Conservation (phyloP, 2,113 vertebrate genomes). For the Leptobrachium leishanense region DNA sequence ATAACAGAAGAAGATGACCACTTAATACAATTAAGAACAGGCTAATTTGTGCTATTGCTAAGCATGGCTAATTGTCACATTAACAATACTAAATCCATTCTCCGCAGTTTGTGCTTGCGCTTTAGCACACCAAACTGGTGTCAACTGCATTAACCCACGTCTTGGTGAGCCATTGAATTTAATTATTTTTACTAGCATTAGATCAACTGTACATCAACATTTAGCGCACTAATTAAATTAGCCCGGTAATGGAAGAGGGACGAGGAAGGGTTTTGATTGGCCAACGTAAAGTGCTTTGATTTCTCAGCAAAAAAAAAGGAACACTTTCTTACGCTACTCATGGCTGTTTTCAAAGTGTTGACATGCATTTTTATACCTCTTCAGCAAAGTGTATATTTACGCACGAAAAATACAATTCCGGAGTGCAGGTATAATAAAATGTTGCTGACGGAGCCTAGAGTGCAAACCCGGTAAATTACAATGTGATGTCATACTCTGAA, state of each 20-base stretch:
- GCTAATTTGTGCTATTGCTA: constrained; percentile 59
- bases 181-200: constrained; percentile 57
- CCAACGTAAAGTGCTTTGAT: neutral
- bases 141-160: constrained; percentile 50
- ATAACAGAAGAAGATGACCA: constrained; percentile 55
- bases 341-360: too few species aligned
- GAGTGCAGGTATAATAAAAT: too few species aligned
- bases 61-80: constrained; percentile 54
- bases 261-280: neutral
- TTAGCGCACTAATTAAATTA: constrained; percentile 18
- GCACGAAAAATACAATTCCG: too few species aligned
- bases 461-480: too few species aligned
- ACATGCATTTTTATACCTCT: too few species aligned
- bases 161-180: constrained; percentile 53
- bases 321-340: too few species aligned
- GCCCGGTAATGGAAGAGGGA: neutral
- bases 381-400: too few species aligned
- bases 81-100: constrained; percentile 52
- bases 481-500: too few species aligned
- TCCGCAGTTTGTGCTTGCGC: constrained; percentile 21
- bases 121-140: constrained; percentile 44
- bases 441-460: too few species aligned
- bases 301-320: neutral
- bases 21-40: constrained; percentile 54
- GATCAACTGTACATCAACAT: constrained; percentile 51